Evolutionary conservation across 2,113 vertebrate species (phyloP), one percentile per base, ranked within the genome.

Genomic region (Mola mola): DNA sequence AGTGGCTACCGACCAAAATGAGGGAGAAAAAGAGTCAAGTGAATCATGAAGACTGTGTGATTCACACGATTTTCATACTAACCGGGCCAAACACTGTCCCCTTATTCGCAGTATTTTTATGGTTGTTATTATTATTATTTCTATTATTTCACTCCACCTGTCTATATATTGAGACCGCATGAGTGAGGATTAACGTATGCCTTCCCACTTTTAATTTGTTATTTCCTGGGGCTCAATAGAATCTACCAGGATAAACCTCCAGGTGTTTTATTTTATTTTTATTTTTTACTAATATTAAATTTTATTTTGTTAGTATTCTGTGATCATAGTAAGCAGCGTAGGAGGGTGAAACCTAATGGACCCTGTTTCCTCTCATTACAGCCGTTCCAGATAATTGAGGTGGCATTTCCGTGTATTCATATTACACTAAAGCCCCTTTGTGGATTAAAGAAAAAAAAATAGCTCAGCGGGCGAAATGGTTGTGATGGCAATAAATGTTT

Each of bases 321-420:
- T 75, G 79, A 72, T 82, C 71, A 76, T 16, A 76, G 58, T 41
- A 28, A 76, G 43, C 58, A 21, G 65, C 37, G 68, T 78, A 33
- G 75, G 75, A 80, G 73, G 67, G 76, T 76, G 58, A 63, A 76
- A 59, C 43, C 69, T 84, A 82, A 88, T 88, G 76, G 73, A 53
- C 70, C 31, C 9, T 56, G 69, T 74, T 84, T 82, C 44, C 47
- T 70, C 70, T 82, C 71, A 82, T 86, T 84, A 81, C 36, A 58
- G 56, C 73, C 64, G 79, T 80, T 88, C 76, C 81, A 81, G 53
- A 81, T 82, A 81, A 86, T 80, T 86, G 78, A 86, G 71, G 76
- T 84, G 81, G 58, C 71, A 73, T 84, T 85, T 82, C 29, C 63
- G 34, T 72, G 44, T 48, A 80, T 75, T 76, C 73, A 61, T 60